Evolutionary conservation across 2,888 invertebrate species (phyloP).

Genomic region (Bruchidius siliquastri): DNA sequence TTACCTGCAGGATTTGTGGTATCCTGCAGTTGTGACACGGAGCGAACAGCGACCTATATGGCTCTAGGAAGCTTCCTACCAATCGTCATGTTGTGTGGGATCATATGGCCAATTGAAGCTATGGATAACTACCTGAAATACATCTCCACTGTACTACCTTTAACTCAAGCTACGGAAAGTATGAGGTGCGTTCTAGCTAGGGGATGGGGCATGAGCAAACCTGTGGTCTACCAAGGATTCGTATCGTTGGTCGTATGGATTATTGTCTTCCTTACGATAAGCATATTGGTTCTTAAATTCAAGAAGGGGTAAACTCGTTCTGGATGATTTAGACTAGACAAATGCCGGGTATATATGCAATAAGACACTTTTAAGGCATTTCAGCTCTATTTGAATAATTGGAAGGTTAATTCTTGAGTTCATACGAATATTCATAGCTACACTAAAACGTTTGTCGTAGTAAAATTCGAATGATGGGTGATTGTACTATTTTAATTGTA

Average conservation of each 20-base stretch:
- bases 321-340: not conserved
- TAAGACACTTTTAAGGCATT: not conserved
- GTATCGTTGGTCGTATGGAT: slow-evolving; percentile 77
- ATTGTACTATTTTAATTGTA: too few relatives aligned
- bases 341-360: not conserved
- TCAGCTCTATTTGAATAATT: not conserved
- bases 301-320: slow-evolving; percentile 64
- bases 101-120: slow-evolving; percentile 93
- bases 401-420: not conserved
- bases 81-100: slow-evolving; percentile 80
- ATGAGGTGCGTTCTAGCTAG: slow-evolving; percentile 78
- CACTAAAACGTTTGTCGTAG: too few relatives aligned
- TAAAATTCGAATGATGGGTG: too few relatives aligned
- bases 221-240: slow-evolving; percentile 77
- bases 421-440: not conserved
- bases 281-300: slow-evolving; percentile 74
- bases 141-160: slow-evolving; percentile 70
- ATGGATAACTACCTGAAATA: slow-evolving; percentile 72
- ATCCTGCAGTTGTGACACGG: slow-evolving; percentile 73
- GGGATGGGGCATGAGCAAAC: slow-evolving; percentile 71
- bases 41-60: slow-evolving; percentile 78
- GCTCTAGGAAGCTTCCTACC: slow-evolving; percentile 83
- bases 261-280: slow-evolving; percentile 64
- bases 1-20: slow-evolving; percentile 68
- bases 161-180: slow-evolving; percentile 85